These are phyloP conservation scores for Anoplolepis gracilipes DNA, from an alignment of 1,140 invertebrate genomes.

Conservation along the genomic window DNA sequence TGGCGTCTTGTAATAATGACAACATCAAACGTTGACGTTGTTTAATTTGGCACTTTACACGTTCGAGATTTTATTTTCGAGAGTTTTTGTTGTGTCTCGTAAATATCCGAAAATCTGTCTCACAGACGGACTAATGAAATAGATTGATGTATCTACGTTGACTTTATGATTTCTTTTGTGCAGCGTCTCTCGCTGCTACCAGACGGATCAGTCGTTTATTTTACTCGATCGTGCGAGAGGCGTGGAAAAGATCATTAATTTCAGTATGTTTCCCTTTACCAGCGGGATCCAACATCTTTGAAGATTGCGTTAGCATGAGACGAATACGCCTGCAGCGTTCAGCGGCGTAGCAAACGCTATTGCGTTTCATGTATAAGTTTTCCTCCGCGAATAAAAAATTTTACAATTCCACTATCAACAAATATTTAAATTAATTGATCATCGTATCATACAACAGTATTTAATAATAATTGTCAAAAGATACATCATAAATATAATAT, in stretches of 20 bases:
- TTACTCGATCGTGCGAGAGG: constrained; percentile 64
- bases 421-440: neutral
- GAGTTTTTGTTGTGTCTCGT: neutral
- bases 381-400: neutral
- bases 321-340: constrained; percentile 18
- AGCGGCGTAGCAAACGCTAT: neutral
- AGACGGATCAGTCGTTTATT: constrained; percentile 72
- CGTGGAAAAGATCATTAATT: constrained; percentile 73
- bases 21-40: neutral
- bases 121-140: neutral
- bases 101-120: neutral
- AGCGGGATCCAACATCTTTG: constrained; percentile 55
- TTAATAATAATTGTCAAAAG: neutral
- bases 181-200: neutral
- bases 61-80: neutral
- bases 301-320: constrained; percentile 48
- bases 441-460: neutral
- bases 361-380: neutral
- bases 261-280: constrained; percentile 55
- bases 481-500: neutral
- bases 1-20: neutral
- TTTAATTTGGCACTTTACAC: constrained; percentile 44
- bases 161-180: constrained; percentile 32
- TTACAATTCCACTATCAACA: neutral
- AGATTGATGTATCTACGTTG: neutral